These are phyloP conservation scores for Chelonus insularis DNA, from an alignment of 1,140 invertebrate species.

Conservation along the genomic window DNA sequence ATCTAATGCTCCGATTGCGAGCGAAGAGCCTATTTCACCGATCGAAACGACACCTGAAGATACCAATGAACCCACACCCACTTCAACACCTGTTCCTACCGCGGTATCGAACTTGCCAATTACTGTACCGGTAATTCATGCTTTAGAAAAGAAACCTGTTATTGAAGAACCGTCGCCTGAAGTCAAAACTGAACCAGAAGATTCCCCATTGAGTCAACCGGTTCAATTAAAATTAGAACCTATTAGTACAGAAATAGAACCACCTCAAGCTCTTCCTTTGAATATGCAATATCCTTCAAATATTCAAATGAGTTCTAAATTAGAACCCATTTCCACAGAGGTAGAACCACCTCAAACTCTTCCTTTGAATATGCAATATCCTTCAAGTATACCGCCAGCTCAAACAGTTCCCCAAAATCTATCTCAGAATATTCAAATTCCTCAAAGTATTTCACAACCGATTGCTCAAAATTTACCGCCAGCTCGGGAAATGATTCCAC, in stretches of 20 bases:
- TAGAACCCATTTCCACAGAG: too few species aligned
- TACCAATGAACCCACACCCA: conserved; percentile 49
- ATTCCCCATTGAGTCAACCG: conserved; percentile 35
- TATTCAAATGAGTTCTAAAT: too few species aligned
- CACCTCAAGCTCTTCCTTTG: conserved; percentile 37
- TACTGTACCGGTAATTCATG: conserved; percentile 55
- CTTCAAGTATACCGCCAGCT: conserved; percentile 42
- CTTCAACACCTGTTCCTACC: conserved; percentile 43
- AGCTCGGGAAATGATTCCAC: conserved; percentile 38
- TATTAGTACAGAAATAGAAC: too few species aligned
- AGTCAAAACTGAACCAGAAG: conserved; percentile 47
- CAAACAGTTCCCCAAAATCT: conserved; percentile 55
- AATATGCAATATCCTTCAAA: conserved; percentile 53
- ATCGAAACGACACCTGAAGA: conserved; percentile 53
- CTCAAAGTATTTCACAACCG: conserved; percentile 28
- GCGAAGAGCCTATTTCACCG: conserved; percentile 37
- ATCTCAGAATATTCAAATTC: conserved; percentile 45
- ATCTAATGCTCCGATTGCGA: conserved; percentile 58
- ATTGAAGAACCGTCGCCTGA: conserved; percentile 42
- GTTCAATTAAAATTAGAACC: conserved; percentile 51
- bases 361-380: conserved; percentile 54
- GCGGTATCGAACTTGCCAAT: conserved; percentile 49
- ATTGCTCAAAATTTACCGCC: conserved; percentile 33
- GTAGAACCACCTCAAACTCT: conserved; percentile 36
- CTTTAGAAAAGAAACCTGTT: conserved; percentile 49